These are phyloP conservation scores for Sycophila sp. DNA, from an alignment of 1,140 invertebrate species.

Conservation along the genomic window DNA sequence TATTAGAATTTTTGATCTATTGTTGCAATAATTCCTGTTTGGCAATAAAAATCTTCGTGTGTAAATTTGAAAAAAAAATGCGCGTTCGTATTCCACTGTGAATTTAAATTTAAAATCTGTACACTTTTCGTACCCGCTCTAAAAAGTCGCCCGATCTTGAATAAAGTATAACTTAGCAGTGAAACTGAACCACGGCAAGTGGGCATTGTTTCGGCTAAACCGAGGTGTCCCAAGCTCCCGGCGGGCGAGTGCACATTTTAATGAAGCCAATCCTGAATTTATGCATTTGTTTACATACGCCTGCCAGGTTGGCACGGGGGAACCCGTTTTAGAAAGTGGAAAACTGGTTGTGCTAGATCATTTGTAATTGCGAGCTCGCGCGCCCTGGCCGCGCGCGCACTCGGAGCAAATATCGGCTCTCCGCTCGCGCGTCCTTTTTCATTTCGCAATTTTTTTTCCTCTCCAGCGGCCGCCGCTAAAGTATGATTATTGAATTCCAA, in stretches of 20 bases:
- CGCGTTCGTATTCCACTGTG: too few relatives aligned
- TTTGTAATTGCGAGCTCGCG: slow-evolving; percentile 24
- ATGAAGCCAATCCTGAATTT: background rate
- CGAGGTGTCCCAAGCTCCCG: too few relatives aligned
- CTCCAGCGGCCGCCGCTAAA: background rate
- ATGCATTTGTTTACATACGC: slow-evolving; percentile 17
- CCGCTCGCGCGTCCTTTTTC: background rate
- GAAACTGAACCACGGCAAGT: too few relatives aligned
- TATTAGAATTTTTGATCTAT: too few relatives aligned
- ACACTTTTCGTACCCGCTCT: too few relatives aligned
- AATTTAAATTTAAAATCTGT: too few relatives aligned
- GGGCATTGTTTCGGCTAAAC: too few relatives aligned
- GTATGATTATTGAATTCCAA: slow-evolving; percentile 29
- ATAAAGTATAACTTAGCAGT: too few relatives aligned
- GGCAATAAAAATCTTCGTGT: too few relatives aligned
- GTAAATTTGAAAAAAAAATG: too few relatives aligned
- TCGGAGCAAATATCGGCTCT: slow-evolving; percentile 1
- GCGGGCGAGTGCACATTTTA: background rate
- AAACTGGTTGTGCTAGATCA: slow-evolving; percentile 29
- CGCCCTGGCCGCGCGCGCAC: background rate
- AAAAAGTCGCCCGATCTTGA: too few relatives aligned
- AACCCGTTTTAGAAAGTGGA: slow-evolving; percentile 24
- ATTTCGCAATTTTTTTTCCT: slow-evolving; percentile 1
- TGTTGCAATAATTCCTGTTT: too few relatives aligned
- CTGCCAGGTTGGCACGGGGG: background rate